Conservation (phyloP, 92 coral and sea anemone genomes). For the Zoanthus sansibaricus region DNA sequence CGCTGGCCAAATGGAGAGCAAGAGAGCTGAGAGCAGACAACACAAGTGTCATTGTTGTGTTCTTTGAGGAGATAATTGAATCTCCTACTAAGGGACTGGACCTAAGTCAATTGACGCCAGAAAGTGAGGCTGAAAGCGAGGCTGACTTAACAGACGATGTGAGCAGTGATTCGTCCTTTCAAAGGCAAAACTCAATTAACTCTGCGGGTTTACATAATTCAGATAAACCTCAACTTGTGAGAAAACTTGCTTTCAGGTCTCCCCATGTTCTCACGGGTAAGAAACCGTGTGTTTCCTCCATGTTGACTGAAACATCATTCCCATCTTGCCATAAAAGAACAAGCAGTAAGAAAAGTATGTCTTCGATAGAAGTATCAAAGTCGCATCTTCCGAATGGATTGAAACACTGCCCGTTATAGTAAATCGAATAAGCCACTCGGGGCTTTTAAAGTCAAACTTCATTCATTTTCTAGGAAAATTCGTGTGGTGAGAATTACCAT, state of each 20-base stretch:
- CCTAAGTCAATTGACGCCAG: slow-evolving; percentile 64
- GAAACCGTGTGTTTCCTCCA: slow-evolving; percentile 29
- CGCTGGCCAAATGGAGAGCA: slow-evolving; percentile 89
- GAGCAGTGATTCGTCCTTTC: slow-evolving; percentile 65
- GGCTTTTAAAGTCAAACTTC: not conserved
- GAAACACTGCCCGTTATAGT: slow-evolving; percentile 25
- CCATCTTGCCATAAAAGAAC: slow-evolving; percentile 21
- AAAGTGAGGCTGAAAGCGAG: slow-evolving; percentile 86
- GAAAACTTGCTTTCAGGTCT: slow-evolving; percentile 81
- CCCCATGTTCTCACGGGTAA: slow-evolving; percentile 30
- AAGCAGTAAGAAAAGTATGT: not conserved
- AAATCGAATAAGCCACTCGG: not conserved
- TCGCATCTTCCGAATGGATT: slow-evolving; percentile 13
- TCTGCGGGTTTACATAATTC: slow-evolving; percentile 8
- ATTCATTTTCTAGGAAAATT: not conserved
- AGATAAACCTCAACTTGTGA: slow-evolving; percentile 78
- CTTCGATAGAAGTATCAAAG: slow-evolving; percentile 7
- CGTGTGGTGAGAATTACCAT: not conserved
- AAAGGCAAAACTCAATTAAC: slow-evolving; percentile 41
- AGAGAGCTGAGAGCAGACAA: slow-evolving; percentile 91
- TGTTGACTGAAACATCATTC: slow-evolving; percentile 28
- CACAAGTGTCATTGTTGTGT: slow-evolving; percentile 86
- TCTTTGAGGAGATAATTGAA: slow-evolving; percentile 83
- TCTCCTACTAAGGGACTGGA: slow-evolving; percentile 51
- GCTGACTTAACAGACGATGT: slow-evolving; percentile 69